These are phyloP conservation scores for Epiblema foenella DNA, from an alignment of 2,888 invertebrate genomes.

Conservation along the genomic window DNA sequence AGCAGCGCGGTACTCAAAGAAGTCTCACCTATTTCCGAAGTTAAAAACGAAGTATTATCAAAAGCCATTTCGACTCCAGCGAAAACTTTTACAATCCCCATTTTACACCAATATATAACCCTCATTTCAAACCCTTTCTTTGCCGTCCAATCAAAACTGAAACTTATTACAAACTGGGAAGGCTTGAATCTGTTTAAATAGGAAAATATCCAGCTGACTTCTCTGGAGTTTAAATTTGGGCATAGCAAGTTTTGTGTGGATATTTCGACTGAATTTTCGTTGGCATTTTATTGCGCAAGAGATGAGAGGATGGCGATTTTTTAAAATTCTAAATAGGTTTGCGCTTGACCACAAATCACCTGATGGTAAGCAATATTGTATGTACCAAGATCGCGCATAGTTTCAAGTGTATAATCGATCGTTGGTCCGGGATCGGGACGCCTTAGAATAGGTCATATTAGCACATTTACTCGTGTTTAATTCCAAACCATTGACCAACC, in stretches of 20 bases:
- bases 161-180: not conserved
- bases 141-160: not conserved
- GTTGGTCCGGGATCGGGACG: too few relatives aligned
- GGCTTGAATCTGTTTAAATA: constrained; percentile 1
- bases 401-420: too few relatives aligned
- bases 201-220: constrained; percentile 17
- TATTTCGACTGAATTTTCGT: constrained; percentile 33
- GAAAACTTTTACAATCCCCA: constrained; percentile 25
- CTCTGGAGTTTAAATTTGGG: constrained; percentile 39
- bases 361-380: too few relatives aligned
- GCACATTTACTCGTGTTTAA: too few relatives aligned
- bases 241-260: constrained; percentile 38
- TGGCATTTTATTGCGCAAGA: constrained; percentile 11
- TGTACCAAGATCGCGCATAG: too few relatives aligned
- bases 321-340: too few relatives aligned
- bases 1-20: not conserved
- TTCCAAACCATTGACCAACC: too few relatives aligned
- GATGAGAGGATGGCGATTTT: not conserved
- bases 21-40: constrained; percentile 8
- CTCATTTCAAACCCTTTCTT: constrained; percentile 16
- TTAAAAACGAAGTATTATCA: constrained; percentile 21
- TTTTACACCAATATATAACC: constrained; percentile 40
- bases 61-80: constrained; percentile 15
- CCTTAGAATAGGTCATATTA: too few relatives aligned
- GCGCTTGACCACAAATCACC: too few relatives aligned